Percentiles rank a stretch among this genome's conserved stretches.
phyloP scores from a whole-genome alignment of 1,140 invertebrate genomes.

The Zaprionus africanus region DNA sequence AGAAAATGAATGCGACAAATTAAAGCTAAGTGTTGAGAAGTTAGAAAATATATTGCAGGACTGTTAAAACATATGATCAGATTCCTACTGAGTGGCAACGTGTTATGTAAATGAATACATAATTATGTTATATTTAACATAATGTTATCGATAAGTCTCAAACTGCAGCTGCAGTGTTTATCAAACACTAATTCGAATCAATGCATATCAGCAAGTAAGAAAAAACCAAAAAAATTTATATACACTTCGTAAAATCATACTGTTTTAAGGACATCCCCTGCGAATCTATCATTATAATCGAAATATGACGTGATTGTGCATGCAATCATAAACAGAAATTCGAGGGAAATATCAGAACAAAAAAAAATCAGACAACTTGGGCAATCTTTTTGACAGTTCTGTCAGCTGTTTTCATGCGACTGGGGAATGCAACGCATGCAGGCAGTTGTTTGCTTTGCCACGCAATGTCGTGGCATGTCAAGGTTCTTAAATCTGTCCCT shows the following conservation, averaged over 20 bases:
- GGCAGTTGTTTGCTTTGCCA: conserved; percentile 22
- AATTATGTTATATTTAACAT: no score
- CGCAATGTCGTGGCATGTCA: conserved; percentile 55
- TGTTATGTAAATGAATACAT: no score
- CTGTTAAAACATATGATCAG: background rate
- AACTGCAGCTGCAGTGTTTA: no score
- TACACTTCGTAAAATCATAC: no score
- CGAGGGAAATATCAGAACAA: background rate
- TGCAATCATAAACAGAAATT: conserved; percentile 15
- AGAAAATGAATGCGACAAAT: background rate
- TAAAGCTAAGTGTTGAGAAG: background rate
- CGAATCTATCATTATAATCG: background rate
- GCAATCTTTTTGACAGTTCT: conserved; percentile 36
- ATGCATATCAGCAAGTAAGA: no score
- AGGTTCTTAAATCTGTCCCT: conserved; percentile 48
- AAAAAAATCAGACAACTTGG: background rate
- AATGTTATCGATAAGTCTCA: no score
- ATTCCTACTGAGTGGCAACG: background rate
- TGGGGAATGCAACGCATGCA: conserved; percentile 3
- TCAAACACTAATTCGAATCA: no score
- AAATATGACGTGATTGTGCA: background rate
- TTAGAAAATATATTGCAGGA: background rate
- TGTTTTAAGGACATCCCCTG: no score
- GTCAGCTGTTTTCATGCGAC: conserved; percentile 43
- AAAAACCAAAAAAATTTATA: no score